Conservation (phyloP, 2,797 vertebrate species). For the Morus bassanus region DNA sequence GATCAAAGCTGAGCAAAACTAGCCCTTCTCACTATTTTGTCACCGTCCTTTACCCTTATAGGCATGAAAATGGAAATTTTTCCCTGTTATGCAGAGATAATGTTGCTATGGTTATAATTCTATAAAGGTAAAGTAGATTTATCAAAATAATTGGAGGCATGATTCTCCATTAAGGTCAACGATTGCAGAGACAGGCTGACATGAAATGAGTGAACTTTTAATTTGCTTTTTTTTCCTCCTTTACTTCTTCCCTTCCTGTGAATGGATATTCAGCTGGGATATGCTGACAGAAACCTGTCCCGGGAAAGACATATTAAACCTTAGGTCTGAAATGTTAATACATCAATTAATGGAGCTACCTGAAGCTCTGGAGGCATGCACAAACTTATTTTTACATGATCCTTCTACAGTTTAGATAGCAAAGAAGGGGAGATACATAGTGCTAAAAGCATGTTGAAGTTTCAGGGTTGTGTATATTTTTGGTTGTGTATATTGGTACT, state of each 20-base stretch:
- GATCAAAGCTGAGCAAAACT: slow-evolving; percentile 62
- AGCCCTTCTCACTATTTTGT: slow-evolving; percentile 29
- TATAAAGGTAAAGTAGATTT: slow-evolving; percentile 67
- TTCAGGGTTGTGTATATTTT: neutral
- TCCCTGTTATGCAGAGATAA: slow-evolving; percentile 55
- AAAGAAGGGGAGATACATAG: neutral
- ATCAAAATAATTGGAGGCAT: slow-evolving; percentile 70
- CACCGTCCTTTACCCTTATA: slow-evolving; percentile 44
- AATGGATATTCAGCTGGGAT: neutral
- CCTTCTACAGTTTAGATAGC: neutral
- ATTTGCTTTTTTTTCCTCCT: neutral
- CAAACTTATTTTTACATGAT: neutral
- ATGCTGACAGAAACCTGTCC: neutral
- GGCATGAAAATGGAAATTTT: slow-evolving; percentile 67
- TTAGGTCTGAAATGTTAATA: slow-evolving; percentile 32
- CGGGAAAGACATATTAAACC: neutral
- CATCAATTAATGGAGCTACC: neutral
- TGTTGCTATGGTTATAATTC: slow-evolving; percentile 68
- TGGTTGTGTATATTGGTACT: neutral
- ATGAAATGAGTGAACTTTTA: slow-evolving; percentile 56
- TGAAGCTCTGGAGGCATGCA: neutral
- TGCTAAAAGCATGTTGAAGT: neutral
- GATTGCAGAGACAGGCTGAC: slow-evolving; percentile 37
- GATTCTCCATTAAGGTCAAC: slow-evolving; percentile 59
- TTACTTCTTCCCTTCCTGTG: neutral